These are phyloP conservation scores for Rhyacophila brunnea DNA, from an alignment of 1,140 invertebrate genomes.

Conservation along the genomic window DNA sequence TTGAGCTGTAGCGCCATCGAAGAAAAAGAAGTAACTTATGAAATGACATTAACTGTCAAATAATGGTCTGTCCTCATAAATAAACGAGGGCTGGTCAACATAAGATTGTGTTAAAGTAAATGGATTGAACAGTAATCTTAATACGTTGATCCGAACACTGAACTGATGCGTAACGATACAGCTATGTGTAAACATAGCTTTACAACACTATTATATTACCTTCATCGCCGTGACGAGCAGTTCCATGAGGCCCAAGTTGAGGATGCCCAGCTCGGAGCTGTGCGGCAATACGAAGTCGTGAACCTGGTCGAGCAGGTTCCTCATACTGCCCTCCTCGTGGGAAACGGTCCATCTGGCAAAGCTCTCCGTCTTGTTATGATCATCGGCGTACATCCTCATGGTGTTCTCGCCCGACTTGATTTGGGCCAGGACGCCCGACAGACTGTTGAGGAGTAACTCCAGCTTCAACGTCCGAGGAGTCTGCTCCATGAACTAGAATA, in stretches of 20 bases:
- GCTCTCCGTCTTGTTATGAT: constrained; percentile 57
- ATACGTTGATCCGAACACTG: no score
- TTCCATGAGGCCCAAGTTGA: constrained; percentile 50
- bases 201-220: no score
- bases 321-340: constrained; percentile 60
- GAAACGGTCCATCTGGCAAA: constrained; percentile 68
- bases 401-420: constrained; percentile 56
- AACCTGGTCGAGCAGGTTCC: constrained; percentile 64
- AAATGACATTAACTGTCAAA: no score
- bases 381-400: constrained; percentile 54
- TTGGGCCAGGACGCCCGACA: constrained; percentile 58
- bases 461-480: constrained; percentile 53
- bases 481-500: no score
- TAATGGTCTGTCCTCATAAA: no score
- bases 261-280: constrained; percentile 38
- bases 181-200: no score
- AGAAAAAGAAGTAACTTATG: no score
- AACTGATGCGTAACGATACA: no score
- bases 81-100: no score
- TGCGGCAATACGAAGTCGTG: constrained; percentile 59
- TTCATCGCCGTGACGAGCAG: constrained; percentile 50
- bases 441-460: constrained; percentile 57
- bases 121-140: no score
- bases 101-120: no score
- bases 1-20: no score